These are phyloP conservation scores for Kradibia gibbosae DNA, from an alignment of 1,140 invertebrate genomes.

Conservation along the genomic window DNA sequence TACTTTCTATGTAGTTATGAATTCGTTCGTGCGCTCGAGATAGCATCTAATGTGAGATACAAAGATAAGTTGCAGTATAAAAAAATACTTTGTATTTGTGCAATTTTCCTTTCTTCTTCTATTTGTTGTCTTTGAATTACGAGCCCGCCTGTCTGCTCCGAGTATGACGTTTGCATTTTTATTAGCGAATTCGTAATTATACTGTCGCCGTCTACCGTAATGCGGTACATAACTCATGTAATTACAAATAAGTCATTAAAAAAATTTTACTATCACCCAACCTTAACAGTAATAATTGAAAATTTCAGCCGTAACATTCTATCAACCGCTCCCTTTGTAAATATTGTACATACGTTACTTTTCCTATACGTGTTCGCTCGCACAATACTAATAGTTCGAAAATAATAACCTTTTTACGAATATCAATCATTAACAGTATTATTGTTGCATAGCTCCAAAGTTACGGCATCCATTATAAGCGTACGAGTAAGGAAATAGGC, in stretches of 20 bases:
- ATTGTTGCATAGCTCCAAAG: too few species aligned
- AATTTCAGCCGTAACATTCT: background rate
- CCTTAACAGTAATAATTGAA: background rate
- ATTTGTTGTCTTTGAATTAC: background rate
- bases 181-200: background rate
- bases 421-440: too few species aligned
- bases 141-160: background rate
- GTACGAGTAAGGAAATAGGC: too few species aligned
- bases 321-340: background rate
- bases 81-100: background rate
- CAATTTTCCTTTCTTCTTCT: background rate
- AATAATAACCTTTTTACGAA: background rate
- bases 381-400: too few species aligned
- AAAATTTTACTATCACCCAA: background rate
- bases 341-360: background rate
- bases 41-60: background rate
- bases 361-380: background rate
- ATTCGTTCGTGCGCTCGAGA: background rate
- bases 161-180: background rate
- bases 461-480: too few species aligned
- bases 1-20: conserved; percentile 10
- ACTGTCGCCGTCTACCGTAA: background rate
- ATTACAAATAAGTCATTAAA: background rate
- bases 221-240: background rate
- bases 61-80: background rate